Conservation (phyloP, 2,113 vertebrate species). For the Muscicapa adusta region DNA sequence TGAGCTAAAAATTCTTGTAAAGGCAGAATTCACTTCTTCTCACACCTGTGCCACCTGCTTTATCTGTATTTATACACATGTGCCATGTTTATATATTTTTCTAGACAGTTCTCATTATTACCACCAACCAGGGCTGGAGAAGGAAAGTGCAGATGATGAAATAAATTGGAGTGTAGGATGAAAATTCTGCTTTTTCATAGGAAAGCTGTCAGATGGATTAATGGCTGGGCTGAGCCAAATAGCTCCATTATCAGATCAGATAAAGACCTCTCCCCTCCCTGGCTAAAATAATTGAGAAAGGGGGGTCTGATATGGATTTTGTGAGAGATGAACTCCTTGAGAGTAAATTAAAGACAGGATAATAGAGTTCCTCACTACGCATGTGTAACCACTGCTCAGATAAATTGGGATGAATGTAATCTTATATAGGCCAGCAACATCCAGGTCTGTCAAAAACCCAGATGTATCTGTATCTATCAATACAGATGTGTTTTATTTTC, state of each 20-base stretch:
- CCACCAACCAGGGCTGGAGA: neutral
- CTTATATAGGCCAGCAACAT: neutral
- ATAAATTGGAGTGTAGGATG: slow-evolving; percentile 23
- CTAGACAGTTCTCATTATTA: slow-evolving; percentile 11
- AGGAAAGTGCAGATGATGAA: slow-evolving; percentile 31
- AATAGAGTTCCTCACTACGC: slow-evolving; percentile 15
- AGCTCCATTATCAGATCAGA: slow-evolving; percentile 35
- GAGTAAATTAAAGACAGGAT: slow-evolving; percentile 44
- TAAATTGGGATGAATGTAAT: slow-evolving; percentile 7
- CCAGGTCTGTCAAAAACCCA: neutral
- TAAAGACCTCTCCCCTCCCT: slow-evolving; percentile 22
- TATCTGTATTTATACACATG: neutral
- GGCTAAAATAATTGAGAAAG: slow-evolving; percentile 42
- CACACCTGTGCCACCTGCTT: neutral
- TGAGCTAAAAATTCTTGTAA: neutral
- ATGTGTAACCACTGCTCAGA: neutral
- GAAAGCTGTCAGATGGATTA: slow-evolving; percentile 54
- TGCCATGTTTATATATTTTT: slow-evolving; percentile 11
- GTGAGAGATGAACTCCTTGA: slow-evolving; percentile 15
- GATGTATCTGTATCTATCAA: neutral
- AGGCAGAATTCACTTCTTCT: neutral
- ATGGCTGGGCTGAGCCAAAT: slow-evolving; percentile 25
- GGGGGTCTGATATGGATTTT: slow-evolving; percentile 36
- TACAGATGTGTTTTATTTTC: slow-evolving; percentile 14
- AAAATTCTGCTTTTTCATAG: slow-evolving; percentile 47